Conservation (phyloP, 2,113 vertebrate genomes). For the Myrmophylax atrothorax region DNA sequence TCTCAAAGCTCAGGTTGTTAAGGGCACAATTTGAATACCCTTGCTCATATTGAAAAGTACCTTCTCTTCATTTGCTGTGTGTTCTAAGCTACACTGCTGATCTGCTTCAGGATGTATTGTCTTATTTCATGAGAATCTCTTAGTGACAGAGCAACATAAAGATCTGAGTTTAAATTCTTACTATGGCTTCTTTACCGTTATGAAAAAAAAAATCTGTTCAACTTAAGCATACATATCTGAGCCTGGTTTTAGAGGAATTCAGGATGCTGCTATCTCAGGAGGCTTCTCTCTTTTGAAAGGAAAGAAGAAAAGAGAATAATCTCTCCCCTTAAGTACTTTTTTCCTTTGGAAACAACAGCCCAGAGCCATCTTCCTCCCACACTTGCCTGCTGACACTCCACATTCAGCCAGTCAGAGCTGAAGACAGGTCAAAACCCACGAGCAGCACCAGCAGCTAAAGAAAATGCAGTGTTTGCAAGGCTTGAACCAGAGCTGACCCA, state of each 20-base stretch:
- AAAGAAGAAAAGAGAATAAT: background rate
- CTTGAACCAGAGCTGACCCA: background rate
- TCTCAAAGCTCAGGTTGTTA: constrained; percentile 23
- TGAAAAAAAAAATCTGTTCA: background rate
- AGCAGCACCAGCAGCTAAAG: background rate
- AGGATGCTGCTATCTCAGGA: background rate
- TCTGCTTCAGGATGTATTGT: background rate
- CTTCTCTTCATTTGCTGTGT: background rate
- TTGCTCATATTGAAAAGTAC: background rate
- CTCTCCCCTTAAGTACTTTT: background rate
- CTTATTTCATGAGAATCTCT: background rate
- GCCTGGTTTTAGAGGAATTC: background rate
- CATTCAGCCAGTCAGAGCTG: background rate
- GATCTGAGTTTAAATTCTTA: background rate
- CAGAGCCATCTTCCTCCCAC: background rate
- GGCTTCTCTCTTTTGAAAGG: background rate
- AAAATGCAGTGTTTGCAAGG: background rate
- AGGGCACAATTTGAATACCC: constrained; percentile 14
- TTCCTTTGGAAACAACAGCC: constrained; percentile 18
- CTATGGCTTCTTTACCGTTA: background rate
- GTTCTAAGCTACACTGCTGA: background rate
- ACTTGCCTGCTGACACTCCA: background rate
- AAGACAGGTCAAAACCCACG: background rate
- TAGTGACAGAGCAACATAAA: background rate
- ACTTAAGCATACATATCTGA: background rate